phyloP scores from a whole-genome alignment of 2,797 vertebrate species.

The Agapornis canus region DNA sequence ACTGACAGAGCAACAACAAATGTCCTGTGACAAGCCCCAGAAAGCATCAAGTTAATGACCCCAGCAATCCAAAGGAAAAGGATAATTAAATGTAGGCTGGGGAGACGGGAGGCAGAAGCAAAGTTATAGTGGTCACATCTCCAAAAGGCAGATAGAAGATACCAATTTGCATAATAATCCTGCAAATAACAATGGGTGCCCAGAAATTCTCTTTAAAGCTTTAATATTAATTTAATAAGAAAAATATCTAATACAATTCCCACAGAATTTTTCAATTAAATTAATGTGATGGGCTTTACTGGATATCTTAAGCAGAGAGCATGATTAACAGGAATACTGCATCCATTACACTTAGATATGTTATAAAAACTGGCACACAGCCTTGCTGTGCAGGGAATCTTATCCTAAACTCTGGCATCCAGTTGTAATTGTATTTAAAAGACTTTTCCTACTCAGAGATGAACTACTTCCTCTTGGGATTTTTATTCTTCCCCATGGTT shows the following conservation, averaged over 20 bases:
- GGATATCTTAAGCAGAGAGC: conserved; percentile 67
- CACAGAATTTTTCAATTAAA: conserved; percentile 76
- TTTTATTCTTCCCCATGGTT: neutral
- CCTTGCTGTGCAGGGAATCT: conserved; percentile 26
- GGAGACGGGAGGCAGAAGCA: neutral
- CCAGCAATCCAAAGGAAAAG: conserved; percentile 19
- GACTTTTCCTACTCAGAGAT: conserved; percentile 23
- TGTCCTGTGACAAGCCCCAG: neutral
- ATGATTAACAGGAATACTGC: conserved; percentile 57
- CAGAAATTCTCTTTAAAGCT: conserved; percentile 68
- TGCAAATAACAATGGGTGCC: conserved; percentile 58
- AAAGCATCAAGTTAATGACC: neutral
- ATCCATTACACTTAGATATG: conserved; percentile 68
- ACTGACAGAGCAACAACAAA: neutral
- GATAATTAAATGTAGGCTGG: conserved; percentile 48
- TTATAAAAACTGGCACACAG: conserved; percentile 34
- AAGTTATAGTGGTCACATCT: conserved; percentile 11
- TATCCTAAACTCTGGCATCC: conserved; percentile 52
- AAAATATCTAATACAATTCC: conserved; percentile 71
- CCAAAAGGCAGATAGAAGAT: conserved; percentile 56
- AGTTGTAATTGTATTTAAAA: conserved; percentile 61
- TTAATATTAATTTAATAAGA: conserved; percentile 74
- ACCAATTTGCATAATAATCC: conserved; percentile 71
- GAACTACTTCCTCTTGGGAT: conserved; percentile 4
- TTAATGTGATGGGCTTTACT: conserved; percentile 69